Evolutionary conservation across 2,888 invertebrate genomes (phyloP), one percentile per base, ranked within the genome.

Genomic region (Axea sp.): DNA sequence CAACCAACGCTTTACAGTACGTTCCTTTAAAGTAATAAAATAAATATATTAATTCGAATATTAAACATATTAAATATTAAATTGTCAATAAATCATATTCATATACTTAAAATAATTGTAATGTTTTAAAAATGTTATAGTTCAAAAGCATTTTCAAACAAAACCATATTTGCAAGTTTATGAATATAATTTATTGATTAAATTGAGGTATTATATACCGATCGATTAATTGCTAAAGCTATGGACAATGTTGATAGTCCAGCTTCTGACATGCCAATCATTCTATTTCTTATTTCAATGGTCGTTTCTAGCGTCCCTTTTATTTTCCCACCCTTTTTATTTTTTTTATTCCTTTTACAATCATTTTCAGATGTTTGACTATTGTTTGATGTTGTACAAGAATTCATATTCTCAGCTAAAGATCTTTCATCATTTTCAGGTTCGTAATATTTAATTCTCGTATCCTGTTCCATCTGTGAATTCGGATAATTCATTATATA

Each of bases 191-290:
- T n/a, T n/a, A n/a, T n/a, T n/a, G n/a, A n/a, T n/a, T n/a, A n/a
- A n/a, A n/a, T n/a, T n/a, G n/a, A n/a, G n/a, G n/a, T n/a, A n/a
- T n/a, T 8, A 37, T 79, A 73, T 79, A 85, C 85, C 62, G 87
- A 87, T 84, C 87, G 81, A 68, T 87, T 86, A 8, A 87, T 84
- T 8, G 87, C 85, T 19, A 87, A 78, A 15, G 87, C 87, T 62
- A 87, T 87, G 5, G 87, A 87, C 28, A 87, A 71, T 1, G 87
- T 87, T 15, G 87, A 87, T 28, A 87, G 67, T 51, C 87, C 87
- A 1, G 87, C 87, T 49, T 87, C 86, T 0, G 87, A 83, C 87
- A 87, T 87, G 41, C 87, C 87, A 17, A 87, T 87, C 87, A 87
- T 87, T 11, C 87, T 82, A 76, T 87, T 87, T 31, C 87, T 80